Base-by-base conservation (phyloP, 2,888 invertebrate species). In the Diarsia dahlii region DNA sequence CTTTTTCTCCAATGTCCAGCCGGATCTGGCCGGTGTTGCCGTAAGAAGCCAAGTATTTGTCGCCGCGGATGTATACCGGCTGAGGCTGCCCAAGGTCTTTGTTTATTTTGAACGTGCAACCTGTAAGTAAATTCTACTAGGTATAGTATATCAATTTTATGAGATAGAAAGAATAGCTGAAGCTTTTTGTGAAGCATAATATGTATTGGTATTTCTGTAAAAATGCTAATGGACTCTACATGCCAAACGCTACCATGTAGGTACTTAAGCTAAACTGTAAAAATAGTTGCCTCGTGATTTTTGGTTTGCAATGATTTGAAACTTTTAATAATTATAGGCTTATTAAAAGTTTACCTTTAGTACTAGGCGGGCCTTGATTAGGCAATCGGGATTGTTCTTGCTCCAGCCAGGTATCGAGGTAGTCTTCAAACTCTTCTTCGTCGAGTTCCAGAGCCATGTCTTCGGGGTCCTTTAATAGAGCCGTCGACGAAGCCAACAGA, bases 31-130 rank as follows among this genome's bases (percentile, higher is more conserved):
- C 95, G 9, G 90, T 88, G 85, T 93, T 97, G 34, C 95, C 94
- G 45, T 81, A 89, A 2, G 95, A 91, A 0, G 87, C 77, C 10
- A 94, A 64, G 82, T 93, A 96, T 66, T 92, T 91, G 6, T 95
- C 92, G 0, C 94, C 93, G 52, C 91, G 93, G 8, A 98, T 89
- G 84, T 97, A 96, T 8, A 98, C 94, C 0, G 98, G 97, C 89
- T 97, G 97, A 0, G 97, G 97, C 78, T 96, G 95, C 0, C 95
- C 95, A 3, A 97, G 93, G 86, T 97, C 97, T 20, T 96, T 95
- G 71, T 95, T 95, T 9, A 95, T 91, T 67, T 95, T 94, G 67
- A 97, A 89, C 8, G 91, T 88, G 87, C 97, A 97, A 46, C 95
- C 96, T 95, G 78, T 20, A 80, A 12, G 67, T 8, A 76, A 71